These are phyloP conservation scores for Bovichtus diacanthus DNA, from an alignment of 2,797 vertebrate genomes.

Conservation along the genomic window DNA sequence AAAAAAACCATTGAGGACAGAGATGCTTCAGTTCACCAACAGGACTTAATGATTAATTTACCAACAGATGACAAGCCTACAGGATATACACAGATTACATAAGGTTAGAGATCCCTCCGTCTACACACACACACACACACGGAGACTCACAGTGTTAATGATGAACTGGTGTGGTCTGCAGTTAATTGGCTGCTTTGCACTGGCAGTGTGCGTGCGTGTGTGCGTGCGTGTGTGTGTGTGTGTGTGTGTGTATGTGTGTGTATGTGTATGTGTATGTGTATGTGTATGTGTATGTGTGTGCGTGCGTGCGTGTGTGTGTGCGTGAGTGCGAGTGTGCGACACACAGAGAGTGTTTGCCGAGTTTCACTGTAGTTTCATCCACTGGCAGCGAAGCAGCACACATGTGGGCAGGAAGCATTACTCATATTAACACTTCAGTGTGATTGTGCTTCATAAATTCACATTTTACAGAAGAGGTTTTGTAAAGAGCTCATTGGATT, in stretches of 20 bases:
- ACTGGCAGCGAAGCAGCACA: slow-evolving; percentile 4
- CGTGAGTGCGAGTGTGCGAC: background rate
- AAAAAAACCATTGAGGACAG: slow-evolving; percentile 47
- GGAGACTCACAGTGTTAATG: slow-evolving; percentile 55
- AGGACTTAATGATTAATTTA: slow-evolving; percentile 78
- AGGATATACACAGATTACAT: slow-evolving; percentile 70
- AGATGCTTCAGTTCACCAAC: slow-evolving; percentile 58
- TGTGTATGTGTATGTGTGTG: background rate
- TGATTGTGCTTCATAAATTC: slow-evolving; percentile 38
- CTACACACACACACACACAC: slow-evolving; percentile 26
- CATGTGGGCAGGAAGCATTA: slow-evolving; percentile 18
- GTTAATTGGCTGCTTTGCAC: slow-evolving; percentile 57
- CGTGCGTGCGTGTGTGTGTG: background rate
- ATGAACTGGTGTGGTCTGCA: slow-evolving; percentile 55
- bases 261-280: background rate
- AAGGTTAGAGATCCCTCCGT: slow-evolving; percentile 66
- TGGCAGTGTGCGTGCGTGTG: background rate
- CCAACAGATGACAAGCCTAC: slow-evolving; percentile 74
- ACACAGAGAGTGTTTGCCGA: background rate
- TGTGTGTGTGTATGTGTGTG: background rate
- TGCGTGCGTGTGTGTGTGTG: background rate
- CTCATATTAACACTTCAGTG: slow-evolving; percentile 36
- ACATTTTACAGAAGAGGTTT: slow-evolving; percentile 1
- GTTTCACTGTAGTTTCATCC: slow-evolving; percentile 21
- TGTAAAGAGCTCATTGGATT: background rate